Percentiles rank a stretch among this genome's conserved stretches.
These are phyloP conservation scores for Lepus townsendii DNA, from an alignment of 2,797 vertebrate species.

Conservation along the genomic window DNA sequence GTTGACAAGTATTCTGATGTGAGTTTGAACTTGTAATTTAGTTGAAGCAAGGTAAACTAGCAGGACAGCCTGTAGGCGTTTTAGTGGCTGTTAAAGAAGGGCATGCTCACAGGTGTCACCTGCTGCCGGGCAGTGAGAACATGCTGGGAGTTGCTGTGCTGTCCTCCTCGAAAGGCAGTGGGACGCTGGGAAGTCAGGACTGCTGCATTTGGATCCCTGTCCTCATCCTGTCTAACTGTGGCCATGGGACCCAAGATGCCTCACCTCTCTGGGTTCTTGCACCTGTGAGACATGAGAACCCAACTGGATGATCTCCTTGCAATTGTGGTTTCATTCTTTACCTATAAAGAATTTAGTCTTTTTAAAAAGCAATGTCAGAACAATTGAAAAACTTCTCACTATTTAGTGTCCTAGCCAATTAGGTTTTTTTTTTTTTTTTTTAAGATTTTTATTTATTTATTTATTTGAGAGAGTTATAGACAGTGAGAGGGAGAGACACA, in stretches of 20 bases:
- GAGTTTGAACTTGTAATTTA: constrained; percentile 6
- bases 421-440: neutral
- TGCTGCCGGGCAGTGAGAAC: neutral
- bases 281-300: neutral
- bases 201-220: neutral
- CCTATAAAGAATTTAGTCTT: neutral
- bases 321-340: neutral
- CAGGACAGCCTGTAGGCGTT: neutral
- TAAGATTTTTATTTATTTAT: no score
- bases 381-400: constrained; percentile 26
- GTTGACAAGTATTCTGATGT: neutral
- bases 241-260: neutral
- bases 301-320: neutral
- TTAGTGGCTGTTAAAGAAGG: neutral
- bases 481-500: no score
- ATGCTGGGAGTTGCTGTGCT: neutral
- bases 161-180: neutral
- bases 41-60: neutral
- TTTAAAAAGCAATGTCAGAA: neutral
- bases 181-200: neutral
- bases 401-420: neutral
- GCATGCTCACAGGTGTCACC: neutral
- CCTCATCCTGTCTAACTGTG: neutral
- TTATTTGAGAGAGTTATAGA: no score
- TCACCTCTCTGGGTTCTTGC: neutral